Base-by-base conservation (phyloP, 2,113 vertebrate genomes). In the Syngnathus scovelli region DNA sequence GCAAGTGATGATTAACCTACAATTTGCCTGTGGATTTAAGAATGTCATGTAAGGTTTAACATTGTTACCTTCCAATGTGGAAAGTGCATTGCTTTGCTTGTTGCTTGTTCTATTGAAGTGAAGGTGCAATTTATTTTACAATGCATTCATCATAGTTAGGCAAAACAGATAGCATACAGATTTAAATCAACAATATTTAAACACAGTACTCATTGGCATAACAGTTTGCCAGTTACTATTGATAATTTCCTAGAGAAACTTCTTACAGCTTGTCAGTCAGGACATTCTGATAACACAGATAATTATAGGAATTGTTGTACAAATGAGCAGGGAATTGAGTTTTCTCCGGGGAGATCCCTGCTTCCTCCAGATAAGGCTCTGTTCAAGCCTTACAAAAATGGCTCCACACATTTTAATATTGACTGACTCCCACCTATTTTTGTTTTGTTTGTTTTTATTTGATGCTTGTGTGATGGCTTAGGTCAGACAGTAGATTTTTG, bases 321-420 rank as follows among this genome's bases (percentile, higher is more conserved):
- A 88, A 81, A 89, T 78, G 77, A 85, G 76, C 73, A 77, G 77
- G 79, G 83, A 84, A 87, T 85, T 83, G 76, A 81, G 78, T 87
- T 85, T 84, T 78, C 70, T 75, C 73, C 33, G 54, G 72, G 69
- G 70, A 85, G 83, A 88, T 87, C 72, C 67, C 77, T 86, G 78
- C 68, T 71, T 78, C 68, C 46, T 70, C 39, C 41, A 83, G 87
- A 90, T 88, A 86, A 87, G 79, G 55, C 44, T 46, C 59, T 51
- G 61, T 81, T 74, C 72, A 85, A 38, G 67, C 39, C 37, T 61
- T 66, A 79, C 78, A 80, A 78, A 75, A 77, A 82, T 74, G 79
- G 77, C 70, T 68, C 59, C 68, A 67, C 41, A 69, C 75, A 72
- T 81, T 71, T 86, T 76, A 70, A 82, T 87, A 74, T 80, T 73